Base-by-base conservation (phyloP, 2,113 vertebrate species). In the Mormyrus lacerda region DNA sequence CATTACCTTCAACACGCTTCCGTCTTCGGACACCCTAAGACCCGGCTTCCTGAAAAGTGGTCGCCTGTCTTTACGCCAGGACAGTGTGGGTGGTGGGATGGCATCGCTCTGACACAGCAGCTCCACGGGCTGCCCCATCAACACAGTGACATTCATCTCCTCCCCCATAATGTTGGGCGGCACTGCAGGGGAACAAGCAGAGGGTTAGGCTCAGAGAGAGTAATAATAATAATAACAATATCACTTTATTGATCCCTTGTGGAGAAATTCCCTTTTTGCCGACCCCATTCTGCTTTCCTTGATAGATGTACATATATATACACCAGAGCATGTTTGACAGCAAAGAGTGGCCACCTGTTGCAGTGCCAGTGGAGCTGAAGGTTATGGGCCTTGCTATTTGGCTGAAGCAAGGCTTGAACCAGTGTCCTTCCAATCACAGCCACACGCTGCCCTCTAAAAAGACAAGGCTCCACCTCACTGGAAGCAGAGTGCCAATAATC, bases 121-220 rank as follows among this genome's bases (percentile, higher is more conserved):
- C 93, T 97, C 96, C 91, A 97, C 92, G 0, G 94, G 89, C 87
- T 94, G 96, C 3, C 95, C 94, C 4, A 97, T 93, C 93, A 97
- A 93, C 87, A 95, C 95, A 0, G 98, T 98, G 89, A 96, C 88
- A 0, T 99, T 99, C 91, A 97, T 97, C 90, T 99, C 98, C 92
- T 99, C 98, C 3, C 98, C 98, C 95, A 94, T 94, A 91, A 99
- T 99, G 93, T 98, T 96, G 0, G 98, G 98, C 0, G 98, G 97
- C 91, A 98, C 98, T 99, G 93, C 19, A 89, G 85, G 13, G 85
- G 53, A 45, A 93, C 84, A 91, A 39, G 4, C 48, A 39, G 27
- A 35, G 50, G 24, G n/a, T 87, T 50, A 55, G n/a, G 50, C 31
- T 27, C 47, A 50, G 44, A 86, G 31, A 31, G 13, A 61, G 24